These are phyloP conservation scores for Bhutanitis thaidina DNA, from an alignment of 2,888 invertebrate genomes.

Conservation along the genomic window DNA sequence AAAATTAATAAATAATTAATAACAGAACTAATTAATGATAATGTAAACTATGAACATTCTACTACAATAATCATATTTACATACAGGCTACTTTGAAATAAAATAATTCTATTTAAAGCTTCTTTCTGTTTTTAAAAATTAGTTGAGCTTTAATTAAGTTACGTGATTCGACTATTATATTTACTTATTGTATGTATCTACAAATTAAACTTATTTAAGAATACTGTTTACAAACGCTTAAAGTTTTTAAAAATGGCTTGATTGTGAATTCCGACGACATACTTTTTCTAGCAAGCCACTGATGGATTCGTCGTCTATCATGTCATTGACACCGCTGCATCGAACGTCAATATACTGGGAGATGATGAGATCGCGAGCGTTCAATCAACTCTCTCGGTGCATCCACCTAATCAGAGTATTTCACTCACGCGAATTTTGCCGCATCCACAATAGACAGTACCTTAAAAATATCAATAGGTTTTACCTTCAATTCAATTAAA, in stretches of 20 bases:
- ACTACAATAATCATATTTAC: too few species aligned
- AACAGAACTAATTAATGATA: too few species aligned
- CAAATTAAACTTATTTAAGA: too few species aligned
- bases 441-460: not conserved
- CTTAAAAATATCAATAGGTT: not conserved
- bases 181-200: too few species aligned
- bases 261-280: not conserved
- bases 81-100: too few species aligned
- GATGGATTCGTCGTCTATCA: slow-evolving; percentile 65
- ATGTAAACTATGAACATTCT: too few species aligned
- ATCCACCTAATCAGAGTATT: slow-evolving; percentile 61
- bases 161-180: too few species aligned
- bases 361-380: slow-evolving; percentile 61
- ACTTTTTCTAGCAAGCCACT: slow-evolving; percentile 17
- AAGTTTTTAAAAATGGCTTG: not conserved
- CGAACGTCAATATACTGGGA: slow-evolving; percentile 61
- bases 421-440: slow-evolving; percentile 21
- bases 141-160: too few species aligned
- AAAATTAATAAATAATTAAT: too few species aligned
- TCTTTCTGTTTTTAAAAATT: too few species aligned
- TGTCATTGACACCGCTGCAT: slow-evolving; percentile 74
- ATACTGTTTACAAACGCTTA: too few species aligned
- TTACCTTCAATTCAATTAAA: not conserved
- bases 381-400: slow-evolving; percentile 65
- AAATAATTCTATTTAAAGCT: too few species aligned